Evolutionary conservation across 2,888 invertebrate species (phyloP), one percentile per base, ranked within the genome.

Genomic region (Drosophila neotestacea): DNA sequence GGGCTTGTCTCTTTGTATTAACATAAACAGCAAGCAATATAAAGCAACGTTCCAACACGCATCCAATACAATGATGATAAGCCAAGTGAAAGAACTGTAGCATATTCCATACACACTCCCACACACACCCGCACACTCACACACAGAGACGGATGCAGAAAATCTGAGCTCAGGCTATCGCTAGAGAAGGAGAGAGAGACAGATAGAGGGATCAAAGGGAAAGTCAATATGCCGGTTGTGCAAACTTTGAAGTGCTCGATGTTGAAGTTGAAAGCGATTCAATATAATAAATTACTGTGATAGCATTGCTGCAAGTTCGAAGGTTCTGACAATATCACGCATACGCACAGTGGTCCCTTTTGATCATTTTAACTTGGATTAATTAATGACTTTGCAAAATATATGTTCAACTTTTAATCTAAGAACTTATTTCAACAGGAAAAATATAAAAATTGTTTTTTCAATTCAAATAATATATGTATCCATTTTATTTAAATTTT

Each of bases 261-360:
- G n/a, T 63, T 28, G 44, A 38, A 58, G 55, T 55, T 34, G 44
- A 44, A 59, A 58, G 56, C 58, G 54, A 74, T 65, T 77, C 70
- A 68, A 81, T 77, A 70, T 86, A 86, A 79, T 86, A 84, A 81
- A 86, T 86, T 77, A 67, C 76, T 69, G 42, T 66, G 77, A 78
- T 70, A 62, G 68, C 74, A 63, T 63, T 77, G 67, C 64, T 54
- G 63, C 56, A 69, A 73, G 60, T 64, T 73, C 48, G 58, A 66
- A 69, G 71, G 60, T 44, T 64, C 41, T 50, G 48, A 22, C 62
- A 72, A 77, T 74, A 76, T 76, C 61, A 59, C 38, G 38, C 54
- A 68, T 48, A 56, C 65, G 66, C 66, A 52, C 39, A 9, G 42
- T 28, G 22, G 22, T 22, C 22, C 22, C 22, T 2, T 22, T 22